Conservation (phyloP, 2,113 vertebrate species). For the Addax nasomaculatus region DNA sequence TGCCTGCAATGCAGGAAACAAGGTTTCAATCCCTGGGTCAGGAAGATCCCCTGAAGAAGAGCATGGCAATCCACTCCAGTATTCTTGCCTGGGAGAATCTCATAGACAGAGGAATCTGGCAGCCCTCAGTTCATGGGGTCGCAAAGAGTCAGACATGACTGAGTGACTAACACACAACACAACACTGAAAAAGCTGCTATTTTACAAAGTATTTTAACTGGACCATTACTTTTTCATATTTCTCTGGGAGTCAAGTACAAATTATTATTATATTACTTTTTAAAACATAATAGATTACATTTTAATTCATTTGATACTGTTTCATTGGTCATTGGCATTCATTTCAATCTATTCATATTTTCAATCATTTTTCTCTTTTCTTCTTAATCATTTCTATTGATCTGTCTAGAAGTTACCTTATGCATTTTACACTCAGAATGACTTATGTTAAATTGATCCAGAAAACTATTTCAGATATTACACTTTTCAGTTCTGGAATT, state of each 20-base stretch:
- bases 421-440: background rate
- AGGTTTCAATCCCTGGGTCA: background rate
- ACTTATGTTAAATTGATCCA: background rate
- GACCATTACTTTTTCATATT: background rate
- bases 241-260: background rate
- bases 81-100: background rate
- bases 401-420: background rate
- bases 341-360: background rate
- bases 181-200: background rate
- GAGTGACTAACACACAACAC: background rate
- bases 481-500: background rate
- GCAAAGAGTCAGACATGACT: background rate
- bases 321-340: background rate
- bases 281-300: background rate
- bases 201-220: background rate
- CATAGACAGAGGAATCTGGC: background rate
- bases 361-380: background rate
- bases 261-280: background rate
- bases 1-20: background rate
- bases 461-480: background rate
- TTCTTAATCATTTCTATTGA: background rate
- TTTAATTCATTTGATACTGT: background rate
- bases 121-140: background rate
- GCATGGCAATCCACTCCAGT: background rate
- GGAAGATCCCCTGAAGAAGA: background rate